Conservation (phyloP, 2,113 vertebrate genomes). For the Marmota monax region DNA sequence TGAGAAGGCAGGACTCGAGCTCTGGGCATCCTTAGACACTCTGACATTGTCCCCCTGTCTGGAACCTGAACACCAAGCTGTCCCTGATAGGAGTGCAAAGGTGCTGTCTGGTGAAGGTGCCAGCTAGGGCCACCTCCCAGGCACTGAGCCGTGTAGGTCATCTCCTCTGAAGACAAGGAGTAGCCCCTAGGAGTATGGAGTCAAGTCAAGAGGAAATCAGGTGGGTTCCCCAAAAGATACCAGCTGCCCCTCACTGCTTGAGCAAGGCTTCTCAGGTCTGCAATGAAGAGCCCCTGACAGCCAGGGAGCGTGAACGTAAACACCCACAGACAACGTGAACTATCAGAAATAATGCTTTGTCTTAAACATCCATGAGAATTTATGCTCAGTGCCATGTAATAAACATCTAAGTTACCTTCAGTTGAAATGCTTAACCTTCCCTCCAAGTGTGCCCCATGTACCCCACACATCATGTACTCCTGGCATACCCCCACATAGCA, state of each 20-base stretch:
- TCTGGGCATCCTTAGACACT: not conserved
- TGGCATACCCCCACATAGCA: no score
- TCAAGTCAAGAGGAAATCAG: not conserved
- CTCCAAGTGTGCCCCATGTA: not conserved
- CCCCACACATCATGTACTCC: not conserved
- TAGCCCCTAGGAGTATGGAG: not conserved
- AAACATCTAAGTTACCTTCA: not conserved
- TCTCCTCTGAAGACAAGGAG: not conserved
- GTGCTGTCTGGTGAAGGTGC: not conserved
- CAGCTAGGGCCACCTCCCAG: not conserved
- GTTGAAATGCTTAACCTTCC: not conserved
- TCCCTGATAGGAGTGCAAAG: not conserved
- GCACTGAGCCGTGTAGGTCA: not conserved
- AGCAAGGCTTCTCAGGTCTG: not conserved
- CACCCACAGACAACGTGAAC: not conserved
- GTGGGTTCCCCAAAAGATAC: not conserved
- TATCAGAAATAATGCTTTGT: not conserved
- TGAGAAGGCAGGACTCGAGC: not conserved
- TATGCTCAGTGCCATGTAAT: not conserved
- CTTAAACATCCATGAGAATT: not conserved
- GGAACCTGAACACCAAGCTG: not conserved
- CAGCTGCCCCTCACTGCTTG: not conserved
- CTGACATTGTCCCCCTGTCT: not conserved
- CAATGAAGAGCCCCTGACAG: not conserved
- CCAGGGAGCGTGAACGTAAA: not conserved